Evolutionary conservation across 1,140 invertebrate species (phyloP).

Genomic region (Myzus persicae): DNA sequence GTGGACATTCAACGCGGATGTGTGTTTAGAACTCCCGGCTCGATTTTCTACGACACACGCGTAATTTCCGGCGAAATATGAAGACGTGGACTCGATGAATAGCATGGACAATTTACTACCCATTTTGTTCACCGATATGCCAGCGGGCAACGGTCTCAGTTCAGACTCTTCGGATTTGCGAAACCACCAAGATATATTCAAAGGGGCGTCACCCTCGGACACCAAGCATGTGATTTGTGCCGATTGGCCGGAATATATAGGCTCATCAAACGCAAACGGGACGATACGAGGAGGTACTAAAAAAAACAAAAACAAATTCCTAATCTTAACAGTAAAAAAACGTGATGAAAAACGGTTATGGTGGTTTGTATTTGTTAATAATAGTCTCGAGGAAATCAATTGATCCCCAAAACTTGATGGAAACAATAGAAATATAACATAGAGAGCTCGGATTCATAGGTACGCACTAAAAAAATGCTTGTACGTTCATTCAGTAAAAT

Average conservation of each 20-base stretch:
- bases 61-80: conserved; percentile 67
- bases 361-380: not conserved
- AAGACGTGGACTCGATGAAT: conserved; percentile 69
- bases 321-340: not conserved
- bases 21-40: conserved; percentile 64
- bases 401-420: not conserved
- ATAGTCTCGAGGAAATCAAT: not conserved
- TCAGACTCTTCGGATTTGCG: conserved; percentile 60
- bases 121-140: conserved; percentile 67
- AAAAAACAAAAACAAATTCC: not conserved
- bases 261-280: conserved; percentile 67
- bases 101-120: conserved; percentile 76
- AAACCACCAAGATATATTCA: conserved; percentile 64
- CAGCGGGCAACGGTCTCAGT: conserved; percentile 55
- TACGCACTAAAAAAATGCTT: not conserved
- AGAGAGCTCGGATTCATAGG: not conserved
- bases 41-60: conserved; percentile 66
- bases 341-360: not conserved
- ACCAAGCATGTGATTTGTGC: conserved; percentile 63
- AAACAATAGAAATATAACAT: not conserved
- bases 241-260: conserved; percentile 67
- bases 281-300: conserved; percentile 67
- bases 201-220: conserved; percentile 65
- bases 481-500: not conserved
- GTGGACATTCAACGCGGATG: conserved; percentile 65